Conservation (phyloP, 1,140 invertebrate species). For the Pogonus chalceus region DNA sequence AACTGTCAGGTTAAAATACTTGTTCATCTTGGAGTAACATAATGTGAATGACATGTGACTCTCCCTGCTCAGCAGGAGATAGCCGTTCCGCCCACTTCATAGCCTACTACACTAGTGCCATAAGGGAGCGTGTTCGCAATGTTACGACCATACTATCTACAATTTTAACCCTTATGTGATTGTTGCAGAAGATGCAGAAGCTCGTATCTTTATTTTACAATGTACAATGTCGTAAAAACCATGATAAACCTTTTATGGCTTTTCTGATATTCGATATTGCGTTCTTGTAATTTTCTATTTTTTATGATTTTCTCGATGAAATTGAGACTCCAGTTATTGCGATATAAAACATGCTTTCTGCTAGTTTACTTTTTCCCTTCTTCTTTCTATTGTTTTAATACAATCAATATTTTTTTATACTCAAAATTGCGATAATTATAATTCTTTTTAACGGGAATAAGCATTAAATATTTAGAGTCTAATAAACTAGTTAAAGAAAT, state of each 20-base stretch:
- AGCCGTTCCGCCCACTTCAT: neutral
- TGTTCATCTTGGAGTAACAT: neutral
- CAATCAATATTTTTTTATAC: too few relatives aligned
- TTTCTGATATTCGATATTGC: neutral
- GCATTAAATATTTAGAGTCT: too few relatives aligned
- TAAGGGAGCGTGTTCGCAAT: neutral
- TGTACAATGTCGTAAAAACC: neutral
- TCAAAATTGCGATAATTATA: too few relatives aligned
- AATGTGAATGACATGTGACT: neutral
- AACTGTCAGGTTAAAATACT: too few relatives aligned
- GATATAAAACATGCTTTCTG: too few relatives aligned
- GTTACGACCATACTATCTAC: neutral
- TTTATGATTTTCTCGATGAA: neutral
- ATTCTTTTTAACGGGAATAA: too few relatives aligned
- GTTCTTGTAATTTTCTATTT: neutral
- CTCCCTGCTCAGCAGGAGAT: neutral
- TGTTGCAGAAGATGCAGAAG: neutral
- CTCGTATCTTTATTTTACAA: neutral
- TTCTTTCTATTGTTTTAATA: too few relatives aligned
- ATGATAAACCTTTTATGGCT: neutral
- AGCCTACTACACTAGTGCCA: neutral
- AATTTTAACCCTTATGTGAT: neutral
- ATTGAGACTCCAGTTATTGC: neutral
- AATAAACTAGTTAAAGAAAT: too few relatives aligned
- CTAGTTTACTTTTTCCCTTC: too few relatives aligned